Base-by-base conservation (phyloP, 2,113 vertebrate species). In the Cacatua alba region DNA sequence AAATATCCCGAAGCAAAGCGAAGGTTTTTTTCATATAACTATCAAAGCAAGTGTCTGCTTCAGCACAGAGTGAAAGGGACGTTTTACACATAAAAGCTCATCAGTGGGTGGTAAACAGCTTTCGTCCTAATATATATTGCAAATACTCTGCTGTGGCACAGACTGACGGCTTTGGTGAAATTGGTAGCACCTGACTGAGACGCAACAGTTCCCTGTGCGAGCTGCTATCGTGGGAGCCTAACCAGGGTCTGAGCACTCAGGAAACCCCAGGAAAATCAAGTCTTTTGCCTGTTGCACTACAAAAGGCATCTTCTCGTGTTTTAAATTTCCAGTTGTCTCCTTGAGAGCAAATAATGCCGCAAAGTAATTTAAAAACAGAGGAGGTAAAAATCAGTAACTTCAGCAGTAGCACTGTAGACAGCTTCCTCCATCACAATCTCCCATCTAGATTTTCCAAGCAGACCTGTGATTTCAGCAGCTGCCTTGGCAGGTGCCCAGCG, bases 1-100 rank as follows among this genome's bases (percentile, higher is more conserved):
- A 97, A 97, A 97, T 97, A 95, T 94, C 97, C 90, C 4, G 77
- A 93, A 95, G 97, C 92, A 96, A 97, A 97, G 92, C 88, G 92
- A 92, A 96, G 88, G 81, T 48, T 94, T 93, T 97, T 97, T 97
- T 93, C 95, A 96, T 92, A 92, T n/a, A 86, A 96, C 92, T 97
- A 97, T 93, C 96, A 96, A 98, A 97, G 96, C 94, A 96, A 96
- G 53, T 80, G 97, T 97, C 21, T 48, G 86, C 84, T 96, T 94
- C 79, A 92, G 67, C 87, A 86, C 82, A 88, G 94, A 96, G 86
- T 71, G 71, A 78, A 91, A 95, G 90, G 83, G 89, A 65, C 0
- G 0, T 82, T 93, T 94, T 77, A 65, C 91, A 94, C 77, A 92
- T 84, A 85, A 93, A 94, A 95, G 88, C 90, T 93, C 62, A 65